Conservation (phyloP, 2,113 vertebrate genomes). For the Acrocephalus kingi region DNA sequence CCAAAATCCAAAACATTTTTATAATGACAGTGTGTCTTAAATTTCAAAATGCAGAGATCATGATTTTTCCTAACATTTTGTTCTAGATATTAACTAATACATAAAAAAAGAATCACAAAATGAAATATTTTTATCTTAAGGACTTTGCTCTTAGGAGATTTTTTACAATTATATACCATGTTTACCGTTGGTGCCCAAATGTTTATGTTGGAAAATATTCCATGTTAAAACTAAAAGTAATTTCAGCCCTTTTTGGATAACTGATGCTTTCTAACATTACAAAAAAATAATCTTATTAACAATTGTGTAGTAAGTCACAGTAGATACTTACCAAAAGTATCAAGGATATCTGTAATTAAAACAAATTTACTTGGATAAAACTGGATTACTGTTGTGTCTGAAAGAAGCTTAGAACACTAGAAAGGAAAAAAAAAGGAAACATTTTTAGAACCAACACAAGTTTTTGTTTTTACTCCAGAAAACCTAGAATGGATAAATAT, state of each 20-base stretch:
- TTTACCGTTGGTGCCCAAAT: not conserved
- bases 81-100: not conserved
- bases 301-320: not conserved
- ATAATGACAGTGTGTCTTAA: not conserved
- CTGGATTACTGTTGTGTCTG: conserved; percentile 94
- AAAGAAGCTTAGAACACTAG: conserved; percentile 97
- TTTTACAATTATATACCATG: not conserved
- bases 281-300: not conserved
- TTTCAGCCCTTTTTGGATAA: not conserved
- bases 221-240: not conserved
- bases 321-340: conserved; percentile 90
- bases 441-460: not conserved
- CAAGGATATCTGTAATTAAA: conserved; percentile 96
- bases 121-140: not conserved
- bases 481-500: not conserved
- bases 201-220: not conserved
- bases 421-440: not conserved
- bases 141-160: not conserved
- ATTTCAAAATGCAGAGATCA: not conserved
- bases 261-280: not conserved
- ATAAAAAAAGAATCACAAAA: not conserved
- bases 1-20: not conserved
- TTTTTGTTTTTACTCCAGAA: not conserved
- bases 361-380: conserved; percentile 99
- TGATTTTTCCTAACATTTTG: not conserved